Conservation (phyloP, 2,797 vertebrate genomes). For the Psittacula derbiana region DNA sequence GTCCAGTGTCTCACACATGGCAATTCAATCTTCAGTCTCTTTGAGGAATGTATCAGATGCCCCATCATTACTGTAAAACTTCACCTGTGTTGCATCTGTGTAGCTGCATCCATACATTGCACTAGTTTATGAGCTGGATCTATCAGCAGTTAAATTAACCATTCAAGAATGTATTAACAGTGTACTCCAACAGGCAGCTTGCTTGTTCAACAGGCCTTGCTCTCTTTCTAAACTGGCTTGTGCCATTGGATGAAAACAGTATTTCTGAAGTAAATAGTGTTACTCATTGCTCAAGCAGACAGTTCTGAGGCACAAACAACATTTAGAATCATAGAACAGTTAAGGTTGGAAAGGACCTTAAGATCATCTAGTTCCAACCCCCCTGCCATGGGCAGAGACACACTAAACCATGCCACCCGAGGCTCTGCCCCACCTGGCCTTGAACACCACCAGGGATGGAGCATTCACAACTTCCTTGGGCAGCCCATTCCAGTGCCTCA, state of each 20-base stretch:
- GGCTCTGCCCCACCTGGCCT: no score
- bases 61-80: rapidly evolving
- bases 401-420: no score
- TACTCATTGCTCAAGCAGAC: neutral
- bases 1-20: neutral
- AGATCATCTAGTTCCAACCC: no score
- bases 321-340: neutral
- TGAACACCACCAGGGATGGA: no score
- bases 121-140: neutral
- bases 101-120: neutral
- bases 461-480: no score
- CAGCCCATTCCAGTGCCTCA: no score
- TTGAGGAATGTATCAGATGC: neutral
- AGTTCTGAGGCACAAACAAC: neutral
- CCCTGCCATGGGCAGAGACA: no score
- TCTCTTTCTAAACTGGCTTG: neutral
- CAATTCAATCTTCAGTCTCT: neutral
- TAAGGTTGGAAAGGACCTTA: no score
- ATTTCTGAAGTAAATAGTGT: neutral
- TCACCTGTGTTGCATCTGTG: neutral
- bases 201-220: neutral
- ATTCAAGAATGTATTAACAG: neutral
- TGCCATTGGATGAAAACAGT: neutral
- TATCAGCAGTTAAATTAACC: neutral
- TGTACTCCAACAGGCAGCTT: neutral